A percentile compares a stretch with the other conserved stretches of the same genome.
Evolutionary conservation across 2,113 vertebrate genomes (phyloP).

Genomic region (Siniperca chuatsi): DNA sequence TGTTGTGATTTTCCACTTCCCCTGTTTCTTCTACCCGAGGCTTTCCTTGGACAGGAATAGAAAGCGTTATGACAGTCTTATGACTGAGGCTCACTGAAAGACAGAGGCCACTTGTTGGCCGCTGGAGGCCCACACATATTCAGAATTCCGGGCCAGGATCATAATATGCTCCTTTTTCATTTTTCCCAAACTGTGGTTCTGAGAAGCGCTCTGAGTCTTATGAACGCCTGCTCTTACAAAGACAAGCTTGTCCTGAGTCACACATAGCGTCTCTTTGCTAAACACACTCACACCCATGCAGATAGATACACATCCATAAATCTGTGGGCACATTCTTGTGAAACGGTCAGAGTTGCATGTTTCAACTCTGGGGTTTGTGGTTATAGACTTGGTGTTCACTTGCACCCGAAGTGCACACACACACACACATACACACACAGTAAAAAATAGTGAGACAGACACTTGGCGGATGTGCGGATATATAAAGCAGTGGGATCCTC

Average conservation of each 20-base stretch:
- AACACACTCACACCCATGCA: constrained; percentile 65
- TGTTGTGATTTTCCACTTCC: constrained; percentile 19
- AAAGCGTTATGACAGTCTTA: constrained; percentile 49
- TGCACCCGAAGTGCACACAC: constrained; percentile 1
- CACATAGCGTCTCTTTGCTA: constrained; percentile 46
- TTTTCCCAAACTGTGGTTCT: constrained; percentile 56
- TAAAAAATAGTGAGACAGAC: constrained; percentile 29
- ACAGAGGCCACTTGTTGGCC: constrained; percentile 76
- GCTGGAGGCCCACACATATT: constrained; percentile 65
- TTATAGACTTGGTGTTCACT: constrained; percentile 33
- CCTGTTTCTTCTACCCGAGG: not conserved
- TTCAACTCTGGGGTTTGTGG: constrained; percentile 49
- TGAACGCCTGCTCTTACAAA: constrained; percentile 64
- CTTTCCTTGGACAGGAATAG: constrained; percentile 42
- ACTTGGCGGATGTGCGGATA: constrained; percentile 26
- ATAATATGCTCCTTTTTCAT: constrained; percentile 62
- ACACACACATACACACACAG: constrained; percentile 1
- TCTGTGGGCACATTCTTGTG: constrained; percentile 58
- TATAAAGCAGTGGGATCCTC: constrained; percentile 45
- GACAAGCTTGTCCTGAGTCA: constrained; percentile 63
- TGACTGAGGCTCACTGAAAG: constrained; percentile 51
- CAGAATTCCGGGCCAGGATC: constrained; percentile 68
- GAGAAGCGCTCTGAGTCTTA: constrained; percentile 50
- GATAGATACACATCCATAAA: constrained; percentile 59
- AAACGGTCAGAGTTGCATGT: constrained; percentile 47